These are phyloP conservation scores for Damaliscus lunatus DNA, from an alignment of 2,113 vertebrate species.

Conservation along the genomic window DNA sequence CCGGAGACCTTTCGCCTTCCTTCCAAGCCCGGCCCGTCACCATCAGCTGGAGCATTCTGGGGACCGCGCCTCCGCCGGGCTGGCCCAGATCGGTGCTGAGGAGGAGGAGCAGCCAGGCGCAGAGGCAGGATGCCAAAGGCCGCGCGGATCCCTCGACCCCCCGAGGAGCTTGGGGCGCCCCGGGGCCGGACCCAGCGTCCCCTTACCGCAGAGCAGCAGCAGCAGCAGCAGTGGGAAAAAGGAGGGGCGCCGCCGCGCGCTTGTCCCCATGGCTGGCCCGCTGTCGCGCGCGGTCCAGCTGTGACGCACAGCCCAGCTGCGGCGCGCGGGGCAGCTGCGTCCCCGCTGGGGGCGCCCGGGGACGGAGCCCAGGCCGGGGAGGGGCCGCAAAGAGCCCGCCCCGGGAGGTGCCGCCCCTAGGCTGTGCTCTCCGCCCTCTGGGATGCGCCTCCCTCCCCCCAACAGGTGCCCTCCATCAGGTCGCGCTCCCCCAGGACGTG, in stretches of 20 bases:
- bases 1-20: not conserved
- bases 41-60: not conserved
- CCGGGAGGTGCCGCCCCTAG: not conserved
- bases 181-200: not conserved
- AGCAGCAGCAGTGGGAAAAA: not conserved
- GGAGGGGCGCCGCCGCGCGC: not conserved
- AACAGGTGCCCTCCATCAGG: not conserved
- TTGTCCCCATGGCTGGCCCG: not conserved
- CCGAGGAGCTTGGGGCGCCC: not conserved
- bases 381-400: not conserved
- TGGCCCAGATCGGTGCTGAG: not conserved
- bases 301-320: not conserved
- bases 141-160: not conserved
- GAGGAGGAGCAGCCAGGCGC: not conserved
- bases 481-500: not conserved
- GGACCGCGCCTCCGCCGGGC: not conserved
- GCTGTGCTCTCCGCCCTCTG: not conserved
- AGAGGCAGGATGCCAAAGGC: not conserved
- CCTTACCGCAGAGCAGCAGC: conserved; percentile 59
- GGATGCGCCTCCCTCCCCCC: not conserved
- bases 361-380: not conserved
- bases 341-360: not conserved
- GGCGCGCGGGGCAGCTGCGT: not conserved
- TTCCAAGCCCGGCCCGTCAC: not conserved
- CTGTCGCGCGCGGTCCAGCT: not conserved